Evolutionary conservation across 2,888 invertebrate genomes (phyloP).

Genomic region (Callyntrura guangdongensis): DNA sequence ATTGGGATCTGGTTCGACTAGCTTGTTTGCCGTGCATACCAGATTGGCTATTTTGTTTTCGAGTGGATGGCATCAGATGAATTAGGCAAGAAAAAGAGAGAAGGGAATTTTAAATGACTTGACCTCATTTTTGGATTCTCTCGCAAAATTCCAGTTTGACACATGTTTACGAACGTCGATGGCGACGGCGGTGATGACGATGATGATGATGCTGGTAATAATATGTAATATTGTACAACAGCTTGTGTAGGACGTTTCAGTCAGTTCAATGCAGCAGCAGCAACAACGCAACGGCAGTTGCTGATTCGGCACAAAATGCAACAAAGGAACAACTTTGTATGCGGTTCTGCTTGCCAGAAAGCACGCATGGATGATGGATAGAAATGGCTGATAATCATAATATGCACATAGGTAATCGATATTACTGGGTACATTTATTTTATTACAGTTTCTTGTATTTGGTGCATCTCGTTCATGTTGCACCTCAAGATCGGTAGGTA

Average conservation of each 20-base stretch:
- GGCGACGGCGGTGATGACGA: background rate
- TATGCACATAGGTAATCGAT: constrained; percentile 69
- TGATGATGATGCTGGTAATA: constrained; percentile 20
- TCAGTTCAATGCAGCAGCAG: background rate
- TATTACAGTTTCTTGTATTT: constrained; percentile 10
- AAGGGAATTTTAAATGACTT: constrained; percentile 78
- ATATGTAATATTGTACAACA: background rate
- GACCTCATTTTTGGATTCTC: constrained; percentile 74
- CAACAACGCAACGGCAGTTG: background rate
- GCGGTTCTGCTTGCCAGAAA: background rate
- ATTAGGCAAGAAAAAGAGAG: constrained; percentile 44
- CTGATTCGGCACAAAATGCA: constrained; percentile 41
- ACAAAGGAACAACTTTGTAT: constrained; percentile 44
- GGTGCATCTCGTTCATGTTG: constrained; percentile 9
- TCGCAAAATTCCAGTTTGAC: constrained; percentile 76
- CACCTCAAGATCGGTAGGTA: background rate
- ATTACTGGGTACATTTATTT: background rate
- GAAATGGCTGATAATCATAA: constrained; percentile 12
- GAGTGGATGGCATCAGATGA: constrained; percentile 1
- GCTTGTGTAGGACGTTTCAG: constrained; percentile 15
- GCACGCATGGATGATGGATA: constrained; percentile 29
- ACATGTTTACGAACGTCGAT: constrained; percentile 39
- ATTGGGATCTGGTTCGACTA: background rate
- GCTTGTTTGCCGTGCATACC: background rate
- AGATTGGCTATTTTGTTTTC: constrained; percentile 10